Evolutionary conservation across 2,888 invertebrate genomes (phyloP), one percentile per base, ranked within the genome.

Genomic region (Griposia aprilina): DNA sequence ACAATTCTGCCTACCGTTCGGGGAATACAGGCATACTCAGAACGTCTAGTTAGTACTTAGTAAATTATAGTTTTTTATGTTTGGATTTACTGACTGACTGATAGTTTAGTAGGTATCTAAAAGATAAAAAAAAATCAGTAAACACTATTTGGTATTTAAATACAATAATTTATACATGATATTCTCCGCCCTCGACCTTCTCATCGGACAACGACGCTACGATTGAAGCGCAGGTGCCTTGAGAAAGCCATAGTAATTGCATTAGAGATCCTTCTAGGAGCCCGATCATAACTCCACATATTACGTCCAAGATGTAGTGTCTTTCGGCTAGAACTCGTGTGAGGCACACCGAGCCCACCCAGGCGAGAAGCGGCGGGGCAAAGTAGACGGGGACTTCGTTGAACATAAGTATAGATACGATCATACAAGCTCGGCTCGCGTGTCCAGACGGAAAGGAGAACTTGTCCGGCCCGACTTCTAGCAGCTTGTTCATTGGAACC

Each of bases 381-480:
- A 97, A 97, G 73, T 98, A 88, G 11, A 97, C 90, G 1, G 97
- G 96, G 4, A 82, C 59, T 17, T 79, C 79, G 36, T 98, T 88
- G 0, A 98, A 95, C 8, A 97, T 97, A 84, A 99, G 98, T 92
- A 98, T 98, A 79, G 98, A 97, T 7, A 98, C 97, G 41, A 99
- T 96, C 92, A 98, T 97, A 8, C 98, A 97, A 0, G 99, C 98
- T 87, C 99, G 96, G 48, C 99, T 99, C 0, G 99, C 98, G 94
- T 99, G 99, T 0, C 99, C 99, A 0, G 99, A 99, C 20, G 99
- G 99, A 93, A 99, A 99, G 69, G 97, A 97, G 93, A 98, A 99
- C 90, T 99, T 98, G 94, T 99, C 99, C 0, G 99, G 98, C 0
- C 99, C 98, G 36, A 98, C 95, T 57, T 97, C 97, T 81, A 98